phyloP scores from a whole-genome alignment of 2,797 vertebrate genomes.

The Galago senegalensis region DNA sequence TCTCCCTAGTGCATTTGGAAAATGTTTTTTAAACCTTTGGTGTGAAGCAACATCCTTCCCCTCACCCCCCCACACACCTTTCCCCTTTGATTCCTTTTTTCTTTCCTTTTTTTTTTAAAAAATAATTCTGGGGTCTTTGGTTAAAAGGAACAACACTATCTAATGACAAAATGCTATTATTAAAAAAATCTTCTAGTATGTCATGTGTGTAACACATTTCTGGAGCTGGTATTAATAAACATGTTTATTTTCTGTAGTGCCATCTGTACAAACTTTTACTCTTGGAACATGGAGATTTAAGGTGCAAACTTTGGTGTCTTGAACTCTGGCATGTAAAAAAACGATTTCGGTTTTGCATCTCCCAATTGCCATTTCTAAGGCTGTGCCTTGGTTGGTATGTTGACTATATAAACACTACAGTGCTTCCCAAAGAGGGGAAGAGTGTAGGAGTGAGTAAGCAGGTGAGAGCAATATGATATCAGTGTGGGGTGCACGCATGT shows the following conservation, averaged over 20 bases:
- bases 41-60: conserved; percentile 89
- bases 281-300: conserved; percentile 78
- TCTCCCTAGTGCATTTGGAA: conserved; percentile 89
- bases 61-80: background rate
- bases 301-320: conserved; percentile 74
- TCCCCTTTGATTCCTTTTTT: conserved; percentile 83
- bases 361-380: conserved; percentile 60
- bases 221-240: conserved; percentile 79
- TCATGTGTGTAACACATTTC: conserved; percentile 82
- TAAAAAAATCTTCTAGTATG: conserved; percentile 75
- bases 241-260: conserved; percentile 79
- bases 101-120: conserved; percentile 85
- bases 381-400: conserved; percentile 31
- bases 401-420: conserved; percentile 71
- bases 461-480: background rate
- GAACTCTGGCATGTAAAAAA: conserved; percentile 68
- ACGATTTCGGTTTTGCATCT: conserved; percentile 41
- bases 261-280: conserved; percentile 70
- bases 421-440: conserved; percentile 70
- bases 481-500: background rate
- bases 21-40: conserved; percentile 90
- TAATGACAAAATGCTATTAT: conserved; percentile 82
- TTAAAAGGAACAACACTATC: conserved; percentile 87
- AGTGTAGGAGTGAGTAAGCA: background rate
- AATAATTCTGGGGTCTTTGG: conserved; percentile 90